Conservation (phyloP, 1,140 invertebrate genomes). For the Triops longicaudatus region DNA sequence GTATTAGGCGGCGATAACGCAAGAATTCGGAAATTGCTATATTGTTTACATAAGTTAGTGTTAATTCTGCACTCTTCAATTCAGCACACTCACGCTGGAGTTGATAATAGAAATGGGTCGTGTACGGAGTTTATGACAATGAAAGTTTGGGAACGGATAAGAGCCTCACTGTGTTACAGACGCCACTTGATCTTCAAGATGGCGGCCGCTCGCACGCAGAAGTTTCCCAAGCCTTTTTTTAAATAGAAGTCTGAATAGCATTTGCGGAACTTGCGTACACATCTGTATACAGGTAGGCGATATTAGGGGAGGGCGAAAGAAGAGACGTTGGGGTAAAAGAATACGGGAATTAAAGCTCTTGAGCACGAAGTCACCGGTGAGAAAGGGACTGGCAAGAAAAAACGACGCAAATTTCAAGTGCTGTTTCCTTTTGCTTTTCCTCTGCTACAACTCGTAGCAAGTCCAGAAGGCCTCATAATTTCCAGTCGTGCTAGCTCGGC, state of each 20-base stretch:
- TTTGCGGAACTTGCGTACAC: neutral
- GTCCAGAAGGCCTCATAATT: constrained; percentile 1
- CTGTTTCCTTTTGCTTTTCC: neutral
- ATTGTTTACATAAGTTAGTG: too few species aligned
- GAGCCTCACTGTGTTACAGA: neutral
- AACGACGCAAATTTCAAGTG: neutral
- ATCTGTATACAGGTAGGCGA: neutral
- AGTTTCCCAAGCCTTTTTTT: too few species aligned
- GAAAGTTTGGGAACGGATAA: neutral
- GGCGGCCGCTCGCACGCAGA: too few species aligned
- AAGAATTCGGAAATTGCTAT: too few species aligned
- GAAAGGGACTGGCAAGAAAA: neutral
- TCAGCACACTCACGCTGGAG: too few species aligned
- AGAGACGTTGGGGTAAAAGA: neutral
- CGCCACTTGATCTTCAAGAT: neutral
- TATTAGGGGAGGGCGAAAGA: neutral
- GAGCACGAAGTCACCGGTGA: neutral
- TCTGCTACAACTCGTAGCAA: neutral
- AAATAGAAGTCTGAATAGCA: neutral
- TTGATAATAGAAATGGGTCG: too few species aligned
- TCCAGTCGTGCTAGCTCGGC: constrained; percentile 4
- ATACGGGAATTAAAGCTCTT: neutral
- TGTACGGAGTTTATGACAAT: too few species aligned
- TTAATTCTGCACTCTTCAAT: too few species aligned
- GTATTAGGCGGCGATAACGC: too few species aligned